These are phyloP conservation scores for Meriones unguiculatus DNA, from an alignment of 2,113 vertebrate species.

Conservation along the genomic window DNA sequence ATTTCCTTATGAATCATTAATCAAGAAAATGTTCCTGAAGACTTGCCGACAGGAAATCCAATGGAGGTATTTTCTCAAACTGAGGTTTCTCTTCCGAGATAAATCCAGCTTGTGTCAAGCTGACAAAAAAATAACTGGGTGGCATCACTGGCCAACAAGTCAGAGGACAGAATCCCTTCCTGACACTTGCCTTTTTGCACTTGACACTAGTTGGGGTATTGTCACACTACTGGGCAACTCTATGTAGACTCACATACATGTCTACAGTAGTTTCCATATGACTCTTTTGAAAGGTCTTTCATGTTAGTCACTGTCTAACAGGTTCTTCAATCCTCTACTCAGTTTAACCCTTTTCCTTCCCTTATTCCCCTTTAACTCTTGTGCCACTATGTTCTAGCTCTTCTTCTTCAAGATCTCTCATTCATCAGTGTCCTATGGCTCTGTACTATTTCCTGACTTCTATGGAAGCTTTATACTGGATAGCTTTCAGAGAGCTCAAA, in stretches of 20 bases:
- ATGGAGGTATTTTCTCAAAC: neutral
- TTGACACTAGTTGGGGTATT: neutral
- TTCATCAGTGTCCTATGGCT: neutral
- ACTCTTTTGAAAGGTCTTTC: neutral
- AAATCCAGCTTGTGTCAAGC: neutral
- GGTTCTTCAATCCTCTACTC: neutral
- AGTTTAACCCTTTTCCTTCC: neutral
- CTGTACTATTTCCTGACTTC: neutral
- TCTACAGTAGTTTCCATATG: neutral
- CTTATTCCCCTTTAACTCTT: neutral
- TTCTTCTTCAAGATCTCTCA: neutral
- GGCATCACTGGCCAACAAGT: neutral
- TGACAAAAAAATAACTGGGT: neutral
- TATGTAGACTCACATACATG: neutral
- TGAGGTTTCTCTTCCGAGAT: neutral
- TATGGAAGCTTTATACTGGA: neutral
- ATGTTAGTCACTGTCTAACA: neutral
- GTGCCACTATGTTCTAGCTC: neutral
- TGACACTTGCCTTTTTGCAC: neutral
- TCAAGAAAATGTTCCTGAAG: neutral
- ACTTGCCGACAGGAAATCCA: neutral
- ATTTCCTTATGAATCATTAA: neutral
- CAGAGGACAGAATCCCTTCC: neutral
- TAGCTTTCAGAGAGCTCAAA: neutral
- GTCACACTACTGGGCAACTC: neutral